These are phyloP conservation scores for Melanotaenia boesemani DNA, from an alignment of 2,797 vertebrate genomes.

Conservation along the genomic window DNA sequence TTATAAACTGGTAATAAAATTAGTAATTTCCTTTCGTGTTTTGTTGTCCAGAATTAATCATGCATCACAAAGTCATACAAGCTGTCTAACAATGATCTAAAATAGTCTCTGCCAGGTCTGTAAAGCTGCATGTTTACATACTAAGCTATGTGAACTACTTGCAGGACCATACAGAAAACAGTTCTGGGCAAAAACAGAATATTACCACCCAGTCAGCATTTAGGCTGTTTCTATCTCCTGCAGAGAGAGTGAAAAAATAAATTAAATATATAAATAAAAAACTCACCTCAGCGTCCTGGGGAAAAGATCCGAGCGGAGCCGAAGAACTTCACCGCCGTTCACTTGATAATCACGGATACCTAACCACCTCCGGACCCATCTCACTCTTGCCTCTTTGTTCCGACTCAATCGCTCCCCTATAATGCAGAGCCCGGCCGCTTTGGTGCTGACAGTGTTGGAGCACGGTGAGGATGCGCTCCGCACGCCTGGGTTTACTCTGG, in stretches of 20 bases:
- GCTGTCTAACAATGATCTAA: neutral
- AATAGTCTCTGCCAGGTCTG: neutral
- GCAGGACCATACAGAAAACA: constrained; percentile 10
- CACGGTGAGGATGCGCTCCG: constrained; percentile 63
- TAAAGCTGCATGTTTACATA: neutral
- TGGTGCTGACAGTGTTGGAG: constrained; percentile 47
- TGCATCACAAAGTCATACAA: constrained; percentile 26
- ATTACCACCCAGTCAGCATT: constrained; percentile 24
- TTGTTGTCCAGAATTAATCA: constrained; percentile 6
- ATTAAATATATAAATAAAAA: constrained; percentile 8
- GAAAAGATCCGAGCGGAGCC: constrained; percentile 69
- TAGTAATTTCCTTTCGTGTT: neutral
- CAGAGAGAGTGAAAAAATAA: constrained; percentile 51
- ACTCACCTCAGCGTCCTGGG: constrained; percentile 79
- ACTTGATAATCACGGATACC: constrained; percentile 74
- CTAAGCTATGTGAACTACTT: constrained; percentile 13
- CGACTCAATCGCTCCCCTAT: neutral
- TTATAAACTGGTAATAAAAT: neutral
- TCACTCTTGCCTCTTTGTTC: constrained; percentile 63
- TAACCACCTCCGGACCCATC: constrained; percentile 76
- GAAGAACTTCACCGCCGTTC: constrained; percentile 75
- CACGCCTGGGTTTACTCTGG: constrained; percentile 67
- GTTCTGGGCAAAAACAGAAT: neutral
- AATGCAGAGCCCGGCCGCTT: constrained; percentile 60
- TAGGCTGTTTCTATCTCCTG: constrained; percentile 30